Percentiles rank a stretch among this genome's conserved stretches.
These are phyloP conservation scores for Hippocampus zosterae DNA, from an alignment of 2,113 vertebrate genomes.

Conservation along the genomic window DNA sequence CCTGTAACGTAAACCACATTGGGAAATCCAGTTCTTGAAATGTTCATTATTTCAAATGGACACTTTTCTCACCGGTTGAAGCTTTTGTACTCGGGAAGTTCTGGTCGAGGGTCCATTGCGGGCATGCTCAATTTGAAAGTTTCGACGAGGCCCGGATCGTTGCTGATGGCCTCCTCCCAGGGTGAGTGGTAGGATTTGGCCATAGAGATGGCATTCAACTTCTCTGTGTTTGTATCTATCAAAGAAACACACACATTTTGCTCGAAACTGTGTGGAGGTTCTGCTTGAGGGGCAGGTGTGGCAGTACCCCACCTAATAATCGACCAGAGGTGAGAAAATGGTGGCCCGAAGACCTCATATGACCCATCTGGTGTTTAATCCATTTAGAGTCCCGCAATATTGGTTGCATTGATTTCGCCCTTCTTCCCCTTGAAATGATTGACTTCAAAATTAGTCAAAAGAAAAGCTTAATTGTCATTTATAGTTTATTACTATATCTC, in stretches of 20 bases:
- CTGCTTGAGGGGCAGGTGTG: not conserved
- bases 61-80: conserved; percentile 86
- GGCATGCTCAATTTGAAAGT: conserved; percentile 81
- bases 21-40: not conserved
- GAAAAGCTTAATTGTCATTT: too few relatives aligned
- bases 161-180: conserved; percentile 91
- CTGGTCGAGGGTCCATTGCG: conserved; percentile 72
- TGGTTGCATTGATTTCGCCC: too few relatives aligned
- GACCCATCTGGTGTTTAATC: too few relatives aligned
- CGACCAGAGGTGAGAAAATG: not conserved
- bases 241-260: conserved; percentile 71
- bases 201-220: conserved; percentile 79
- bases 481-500: too few relatives aligned
- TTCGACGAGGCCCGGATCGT: conserved; percentile 84
- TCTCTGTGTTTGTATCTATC: conserved; percentile 81
- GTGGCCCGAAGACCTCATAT: too few relatives aligned
- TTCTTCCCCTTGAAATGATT: too few relatives aligned
- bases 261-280: not conserved
- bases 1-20: conserved; percentile 65
- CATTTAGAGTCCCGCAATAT: too few relatives aligned
- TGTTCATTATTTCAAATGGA: not conserved
- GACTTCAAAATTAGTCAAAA: too few relatives aligned
- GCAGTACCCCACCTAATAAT: not conserved
- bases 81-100: conserved; percentile 84
- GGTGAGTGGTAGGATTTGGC: conserved; percentile 92